A percentile compares a stretch with the other conserved stretches of the same genome.
phyloP scores from a whole-genome alignment of 2,113 vertebrate species.

The Pithys albifrons region DNA sequence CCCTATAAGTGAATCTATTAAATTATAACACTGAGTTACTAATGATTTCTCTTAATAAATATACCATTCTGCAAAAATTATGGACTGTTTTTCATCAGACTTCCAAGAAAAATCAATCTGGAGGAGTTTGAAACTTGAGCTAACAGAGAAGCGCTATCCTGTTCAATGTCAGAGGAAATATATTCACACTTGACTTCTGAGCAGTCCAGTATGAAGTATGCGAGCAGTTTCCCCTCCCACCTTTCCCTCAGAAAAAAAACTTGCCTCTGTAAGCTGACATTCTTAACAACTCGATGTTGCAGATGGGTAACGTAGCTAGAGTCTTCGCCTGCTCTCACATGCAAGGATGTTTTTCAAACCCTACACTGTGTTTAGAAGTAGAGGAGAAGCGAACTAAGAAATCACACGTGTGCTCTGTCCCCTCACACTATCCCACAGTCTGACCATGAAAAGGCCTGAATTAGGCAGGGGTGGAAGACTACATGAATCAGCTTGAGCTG shows the following conservation, averaged over 20 bases:
- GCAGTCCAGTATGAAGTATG: not conserved
- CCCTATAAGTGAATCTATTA: not conserved
- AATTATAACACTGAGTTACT: not conserved
- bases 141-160: not conserved
- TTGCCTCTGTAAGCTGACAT: not conserved
- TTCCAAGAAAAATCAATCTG: not conserved
- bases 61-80: not conserved
- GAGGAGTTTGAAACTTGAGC: not conserved
- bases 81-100: not conserved
- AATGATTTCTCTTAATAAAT: not conserved
- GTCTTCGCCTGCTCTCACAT: not conserved
- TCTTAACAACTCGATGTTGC: not conserved
- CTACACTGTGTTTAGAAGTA: not conserved
- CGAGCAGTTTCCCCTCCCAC: not conserved
- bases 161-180: not conserved
- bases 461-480: not conserved
- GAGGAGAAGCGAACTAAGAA: not conserved
- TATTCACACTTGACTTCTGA: not conserved
- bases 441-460: not conserved
- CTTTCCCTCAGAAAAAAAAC: not conserved
- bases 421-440: not conserved
- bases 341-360: not conserved
- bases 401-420: rapidly evolving
- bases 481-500: not conserved
- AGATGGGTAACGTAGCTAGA: not conserved